Conservation (phyloP, 1,140 invertebrate genomes). For the Arion vulgaris region DNA sequence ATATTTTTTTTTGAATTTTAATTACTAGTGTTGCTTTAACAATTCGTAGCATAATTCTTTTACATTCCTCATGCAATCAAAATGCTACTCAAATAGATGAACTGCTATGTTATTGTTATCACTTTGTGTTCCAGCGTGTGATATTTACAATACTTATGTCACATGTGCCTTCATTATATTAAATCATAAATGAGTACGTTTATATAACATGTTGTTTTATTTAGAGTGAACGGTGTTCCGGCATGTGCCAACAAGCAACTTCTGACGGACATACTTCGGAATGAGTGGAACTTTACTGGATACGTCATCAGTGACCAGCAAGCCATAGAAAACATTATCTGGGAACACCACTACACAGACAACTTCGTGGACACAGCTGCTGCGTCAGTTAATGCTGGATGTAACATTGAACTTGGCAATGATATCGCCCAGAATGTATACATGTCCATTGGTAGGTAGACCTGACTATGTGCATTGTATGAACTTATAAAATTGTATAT, state of each 20-base stretch:
- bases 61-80: too few species aligned
- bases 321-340: constrained; percentile 64
- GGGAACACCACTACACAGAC: constrained; percentile 57
- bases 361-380: constrained; percentile 58
- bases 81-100: too few species aligned
- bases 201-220: background rate
- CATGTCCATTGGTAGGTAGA: constrained; percentile 47
- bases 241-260: constrained; percentile 67
- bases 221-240: constrained; percentile 68
- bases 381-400: constrained; percentile 61
- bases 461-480: too few species aligned
- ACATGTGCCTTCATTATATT: too few species aligned
- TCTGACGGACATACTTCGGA: constrained; percentile 62
- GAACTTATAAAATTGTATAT: too few species aligned
- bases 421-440: constrained; percentile 43
- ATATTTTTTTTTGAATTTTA: too few species aligned
- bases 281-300: constrained; percentile 50
- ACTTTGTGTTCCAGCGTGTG: too few species aligned
- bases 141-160: too few species aligned
- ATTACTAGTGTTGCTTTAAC: too few species aligned
- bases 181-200: too few species aligned
- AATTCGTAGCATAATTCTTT: too few species aligned
- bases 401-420: constrained; percentile 59
- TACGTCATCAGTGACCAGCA: constrained; percentile 65
- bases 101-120: too few species aligned